phyloP scores from a whole-genome alignment of 2,797 vertebrate species.

The Dermochelys coriacea region DNA sequence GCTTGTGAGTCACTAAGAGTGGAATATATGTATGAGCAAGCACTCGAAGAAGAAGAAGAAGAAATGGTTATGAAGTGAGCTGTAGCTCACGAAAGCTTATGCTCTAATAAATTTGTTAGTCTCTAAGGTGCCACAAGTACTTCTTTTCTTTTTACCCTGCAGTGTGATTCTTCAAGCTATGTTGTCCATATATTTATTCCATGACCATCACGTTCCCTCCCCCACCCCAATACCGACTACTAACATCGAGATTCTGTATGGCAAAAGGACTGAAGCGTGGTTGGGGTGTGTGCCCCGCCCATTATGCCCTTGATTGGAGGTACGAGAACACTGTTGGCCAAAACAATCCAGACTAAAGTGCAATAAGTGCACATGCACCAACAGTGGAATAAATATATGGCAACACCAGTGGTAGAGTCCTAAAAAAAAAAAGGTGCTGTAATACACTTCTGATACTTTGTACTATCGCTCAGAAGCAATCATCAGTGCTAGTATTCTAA shows the following conservation, averaged over 20 bases:
- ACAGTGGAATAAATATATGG: no score
- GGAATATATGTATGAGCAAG: not conserved
- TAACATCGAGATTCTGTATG: not conserved
- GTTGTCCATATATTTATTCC: not conserved
- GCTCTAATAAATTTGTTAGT: no score
- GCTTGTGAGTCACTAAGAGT: no score
- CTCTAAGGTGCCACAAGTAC: no score
- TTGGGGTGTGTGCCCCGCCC: not conserved
- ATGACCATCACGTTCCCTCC: not conserved
- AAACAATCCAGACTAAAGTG: not conserved
- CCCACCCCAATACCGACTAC: not conserved
- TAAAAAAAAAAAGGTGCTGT: not conserved
- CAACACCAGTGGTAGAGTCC: not conserved
- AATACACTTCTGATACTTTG: not conserved
- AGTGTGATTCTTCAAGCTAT: not conserved
- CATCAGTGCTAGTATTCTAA: not conserved
- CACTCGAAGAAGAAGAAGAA: not conserved
- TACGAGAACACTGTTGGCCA: not conserved
- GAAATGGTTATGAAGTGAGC: not conserved
- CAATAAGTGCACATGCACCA: not conserved
- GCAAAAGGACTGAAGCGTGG: not conserved
- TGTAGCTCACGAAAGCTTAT: no score
- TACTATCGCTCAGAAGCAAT: not conserved
- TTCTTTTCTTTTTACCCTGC: no score
- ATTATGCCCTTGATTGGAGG: no score